Evolutionary conservation across 2,113 vertebrate genomes (phyloP).

Genomic region (Trinectes maculatus): DNA sequence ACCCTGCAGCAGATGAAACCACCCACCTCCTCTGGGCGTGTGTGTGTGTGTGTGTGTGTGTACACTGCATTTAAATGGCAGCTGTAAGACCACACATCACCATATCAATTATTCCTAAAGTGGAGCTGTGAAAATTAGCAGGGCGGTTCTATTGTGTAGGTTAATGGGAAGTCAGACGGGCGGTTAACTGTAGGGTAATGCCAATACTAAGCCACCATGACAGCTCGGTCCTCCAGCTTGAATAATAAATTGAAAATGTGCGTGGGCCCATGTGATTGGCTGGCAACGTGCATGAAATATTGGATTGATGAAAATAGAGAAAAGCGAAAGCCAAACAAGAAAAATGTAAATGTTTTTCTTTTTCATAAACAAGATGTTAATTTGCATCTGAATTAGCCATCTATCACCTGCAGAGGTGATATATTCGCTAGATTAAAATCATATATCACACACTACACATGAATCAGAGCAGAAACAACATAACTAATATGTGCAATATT

Average conservation of each 20-base stretch:
- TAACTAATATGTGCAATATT: too few species aligned
- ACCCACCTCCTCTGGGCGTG: constrained; percentile 20
- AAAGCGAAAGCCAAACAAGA: background rate
- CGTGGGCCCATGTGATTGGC: constrained; percentile 36
- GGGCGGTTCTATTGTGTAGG: constrained; percentile 62
- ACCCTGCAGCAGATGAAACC: constrained; percentile 45
- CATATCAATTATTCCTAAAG: constrained; percentile 79
- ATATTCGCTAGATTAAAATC: too few species aligned
- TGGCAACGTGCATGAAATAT: constrained; percentile 22
- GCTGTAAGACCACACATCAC: constrained; percentile 67
- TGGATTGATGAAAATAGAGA: constrained; percentile 8
- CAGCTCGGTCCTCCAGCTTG: constrained; percentile 45
- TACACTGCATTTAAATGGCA: constrained; percentile 55
- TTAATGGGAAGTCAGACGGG: constrained; percentile 67
- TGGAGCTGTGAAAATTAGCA: constrained; percentile 69
- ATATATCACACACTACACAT: too few species aligned
- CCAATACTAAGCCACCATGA: constrained; percentile 41
- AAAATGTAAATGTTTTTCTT: too few species aligned
- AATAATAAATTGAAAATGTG: constrained; percentile 58
- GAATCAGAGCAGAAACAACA: too few species aligned
- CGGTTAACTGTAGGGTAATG: constrained; percentile 56
- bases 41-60: too few species aligned
- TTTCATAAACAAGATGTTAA: too few species aligned
- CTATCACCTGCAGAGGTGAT: too few species aligned
- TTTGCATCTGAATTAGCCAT: too few species aligned